Evolutionary conservation across 2,888 invertebrate species (phyloP).

Genomic region (Catocala sponsa): DNA sequence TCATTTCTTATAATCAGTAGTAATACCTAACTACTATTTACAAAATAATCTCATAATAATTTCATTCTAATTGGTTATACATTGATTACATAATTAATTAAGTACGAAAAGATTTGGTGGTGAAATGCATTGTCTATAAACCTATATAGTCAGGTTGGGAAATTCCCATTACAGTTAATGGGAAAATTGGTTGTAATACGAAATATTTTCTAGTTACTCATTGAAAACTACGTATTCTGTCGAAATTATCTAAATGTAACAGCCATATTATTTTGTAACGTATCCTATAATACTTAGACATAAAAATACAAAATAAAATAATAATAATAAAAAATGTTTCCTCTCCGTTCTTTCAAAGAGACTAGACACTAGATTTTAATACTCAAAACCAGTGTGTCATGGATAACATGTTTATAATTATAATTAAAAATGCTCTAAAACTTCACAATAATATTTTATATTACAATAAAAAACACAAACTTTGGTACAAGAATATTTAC

Average conservation of each 20-base stretch:
- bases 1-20: conserved; percentile 23
- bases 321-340: conserved; percentile 2
- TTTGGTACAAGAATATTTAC: conserved; percentile 69
- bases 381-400: conserved; percentile 38
- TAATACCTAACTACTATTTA: conserved; percentile 51
- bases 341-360: conserved; percentile 23
- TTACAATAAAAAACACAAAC: conserved; percentile 54
- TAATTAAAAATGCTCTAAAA: conserved; percentile 44
- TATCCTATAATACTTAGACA: conserved; percentile 21
- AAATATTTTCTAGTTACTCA: neutral
- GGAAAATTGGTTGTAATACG: neutral
- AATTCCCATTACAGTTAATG: neutral
- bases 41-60: conserved; percentile 56
- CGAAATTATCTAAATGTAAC: conserved; percentile 38
- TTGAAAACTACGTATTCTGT: conserved; percentile 18
- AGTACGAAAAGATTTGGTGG: conserved; percentile 74
- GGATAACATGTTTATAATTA: conserved; percentile 41
- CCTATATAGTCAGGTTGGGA: conserved; percentile 12
- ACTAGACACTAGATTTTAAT: conserved; percentile 48
- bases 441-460: conserved; percentile 55
- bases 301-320: conserved; percentile 13
- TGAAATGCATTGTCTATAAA: conserved; percentile 62
- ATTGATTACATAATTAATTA: conserved; percentile 60
- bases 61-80: conserved; percentile 44
- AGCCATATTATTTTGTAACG: conserved; percentile 37